phyloP scores from a whole-genome alignment of 2,113 vertebrate genomes.

The Eptesicus fuscus region DNA sequence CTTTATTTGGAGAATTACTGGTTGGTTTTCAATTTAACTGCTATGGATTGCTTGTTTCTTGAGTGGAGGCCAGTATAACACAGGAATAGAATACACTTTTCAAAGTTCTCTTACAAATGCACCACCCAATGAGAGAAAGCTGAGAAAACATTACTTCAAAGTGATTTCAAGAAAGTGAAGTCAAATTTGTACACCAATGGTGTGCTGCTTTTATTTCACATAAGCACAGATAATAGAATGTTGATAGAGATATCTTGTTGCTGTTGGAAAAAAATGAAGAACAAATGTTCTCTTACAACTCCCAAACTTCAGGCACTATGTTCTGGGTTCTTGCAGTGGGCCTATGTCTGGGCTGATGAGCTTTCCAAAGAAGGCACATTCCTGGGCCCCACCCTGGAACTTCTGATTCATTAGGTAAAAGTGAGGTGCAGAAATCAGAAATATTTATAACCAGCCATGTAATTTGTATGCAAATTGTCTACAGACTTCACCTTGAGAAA shows the following conservation, averaged over 20 bases:
- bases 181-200: background rate
- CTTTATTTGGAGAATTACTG: background rate
- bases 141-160: slow-evolving; percentile 55
- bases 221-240: background rate
- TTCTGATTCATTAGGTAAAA: background rate
- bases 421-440: background rate
- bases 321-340: background rate
- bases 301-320: background rate
- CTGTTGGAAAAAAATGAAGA: slow-evolving; percentile 1
- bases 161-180: background rate
- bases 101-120: background rate
- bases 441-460: background rate
- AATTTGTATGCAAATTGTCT: background rate
- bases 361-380: background rate
- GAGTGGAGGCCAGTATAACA: slow-evolving; percentile 25
- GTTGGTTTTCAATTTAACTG: background rate
- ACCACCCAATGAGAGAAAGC: slow-evolving; percentile 31
- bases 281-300: background rate
- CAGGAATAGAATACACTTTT: background rate
- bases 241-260: slow-evolving; percentile 1
- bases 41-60: slow-evolving; percentile 3
- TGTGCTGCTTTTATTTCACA: background rate
- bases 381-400: background rate
- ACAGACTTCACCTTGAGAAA: background rate
- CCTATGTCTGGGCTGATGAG: background rate